phyloP scores from a whole-genome alignment of 2,888 invertebrate species.

The Dyspetes luteomarginatus region DNA sequence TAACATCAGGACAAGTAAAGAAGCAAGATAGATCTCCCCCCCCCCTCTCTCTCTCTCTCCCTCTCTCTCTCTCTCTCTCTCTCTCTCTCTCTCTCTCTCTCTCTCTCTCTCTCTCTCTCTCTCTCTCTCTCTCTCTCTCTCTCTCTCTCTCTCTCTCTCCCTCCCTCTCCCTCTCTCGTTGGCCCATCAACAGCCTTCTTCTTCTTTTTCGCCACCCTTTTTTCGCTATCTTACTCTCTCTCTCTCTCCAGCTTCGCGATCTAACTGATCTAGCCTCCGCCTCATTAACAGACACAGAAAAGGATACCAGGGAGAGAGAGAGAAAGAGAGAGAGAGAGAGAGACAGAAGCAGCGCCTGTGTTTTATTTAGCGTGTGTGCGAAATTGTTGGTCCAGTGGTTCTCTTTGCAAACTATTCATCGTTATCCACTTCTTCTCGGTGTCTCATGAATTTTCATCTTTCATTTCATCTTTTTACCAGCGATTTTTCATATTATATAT shows the following conservation, averaged over 20 bases:
- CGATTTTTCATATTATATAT: not conserved
- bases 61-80: not conserved
- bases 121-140: not conserved
- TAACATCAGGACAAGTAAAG: slow-evolving; percentile 10
- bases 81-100: not conserved
- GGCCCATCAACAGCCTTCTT: too few species aligned
- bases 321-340: not conserved
- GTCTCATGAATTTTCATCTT: slow-evolving; percentile 37
- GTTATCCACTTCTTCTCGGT: not conserved
- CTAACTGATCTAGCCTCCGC: slow-evolving; percentile 72
- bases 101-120: slow-evolving; percentile 20
- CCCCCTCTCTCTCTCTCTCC: slow-evolving; percentile 22
- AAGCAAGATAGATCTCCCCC: slow-evolving; percentile 5
- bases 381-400: slow-evolving; percentile 42
- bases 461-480: too few species aligned
- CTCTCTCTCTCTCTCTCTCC: not conserved
- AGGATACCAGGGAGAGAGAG: not conserved
- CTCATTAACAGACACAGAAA: slow-evolving; percentile 74
- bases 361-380: slow-evolving; percentile 19
- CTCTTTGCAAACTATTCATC: slow-evolving; percentile 1
- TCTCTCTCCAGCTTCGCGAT: slow-evolving; percentile 64
- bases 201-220: slow-evolving; percentile 5
- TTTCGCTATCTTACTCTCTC: slow-evolving; percentile 25
- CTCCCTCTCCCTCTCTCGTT: slow-evolving; percentile 34
- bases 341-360: not conserved